phyloP scores from a whole-genome alignment of 2,113 vertebrate species.

The Hippocampus guttulatus region DNA sequence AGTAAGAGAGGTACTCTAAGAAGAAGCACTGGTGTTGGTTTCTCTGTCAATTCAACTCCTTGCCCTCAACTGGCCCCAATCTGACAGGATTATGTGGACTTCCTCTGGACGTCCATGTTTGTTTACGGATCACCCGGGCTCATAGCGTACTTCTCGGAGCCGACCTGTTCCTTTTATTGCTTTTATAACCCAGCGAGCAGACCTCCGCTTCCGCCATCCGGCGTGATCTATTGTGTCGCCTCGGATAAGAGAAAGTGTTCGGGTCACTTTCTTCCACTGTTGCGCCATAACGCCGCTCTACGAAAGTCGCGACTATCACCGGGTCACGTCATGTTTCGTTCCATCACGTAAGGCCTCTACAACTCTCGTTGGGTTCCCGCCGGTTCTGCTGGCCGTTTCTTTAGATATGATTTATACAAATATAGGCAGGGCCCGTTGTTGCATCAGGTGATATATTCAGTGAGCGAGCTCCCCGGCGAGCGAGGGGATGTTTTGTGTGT shows the following conservation, averaged over 20 bases:
- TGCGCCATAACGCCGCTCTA: conserved; percentile 3
- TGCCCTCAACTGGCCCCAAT: conserved; percentile 9
- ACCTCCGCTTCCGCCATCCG: conserved; percentile 29
- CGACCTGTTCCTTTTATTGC: conserved; percentile 28
- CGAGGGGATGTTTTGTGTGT: conserved; percentile 33
- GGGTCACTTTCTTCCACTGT: conserved; percentile 22
- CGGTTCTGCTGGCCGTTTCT: conserved; percentile 19
- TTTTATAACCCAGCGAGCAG: conserved; percentile 27
- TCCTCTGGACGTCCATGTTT: conserved; percentile 11
- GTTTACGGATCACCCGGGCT: conserved; percentile 19
- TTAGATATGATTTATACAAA: conserved; percentile 19
- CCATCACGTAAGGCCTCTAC: neutral
- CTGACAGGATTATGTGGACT: conserved; percentile 6
- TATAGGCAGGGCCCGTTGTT: conserved; percentile 40
- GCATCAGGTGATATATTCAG: conserved; percentile 24
- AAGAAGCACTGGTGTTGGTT: neutral
- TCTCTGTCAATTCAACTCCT: neutral
- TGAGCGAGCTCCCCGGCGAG: conserved; percentile 31
- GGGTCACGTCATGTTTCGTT: conserved; percentile 1
- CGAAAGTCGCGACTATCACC: conserved; percentile 6
- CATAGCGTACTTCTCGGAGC: conserved; percentile 9
- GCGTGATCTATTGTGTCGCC: conserved; percentile 36
- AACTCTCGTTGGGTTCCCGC: conserved; percentile 15
- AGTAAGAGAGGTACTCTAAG: too few relatives aligned
- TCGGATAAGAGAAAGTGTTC: conserved; percentile 17